Evolutionary conservation across 2,888 invertebrate species (phyloP).

Genomic region (Orthosia cruda): DNA sequence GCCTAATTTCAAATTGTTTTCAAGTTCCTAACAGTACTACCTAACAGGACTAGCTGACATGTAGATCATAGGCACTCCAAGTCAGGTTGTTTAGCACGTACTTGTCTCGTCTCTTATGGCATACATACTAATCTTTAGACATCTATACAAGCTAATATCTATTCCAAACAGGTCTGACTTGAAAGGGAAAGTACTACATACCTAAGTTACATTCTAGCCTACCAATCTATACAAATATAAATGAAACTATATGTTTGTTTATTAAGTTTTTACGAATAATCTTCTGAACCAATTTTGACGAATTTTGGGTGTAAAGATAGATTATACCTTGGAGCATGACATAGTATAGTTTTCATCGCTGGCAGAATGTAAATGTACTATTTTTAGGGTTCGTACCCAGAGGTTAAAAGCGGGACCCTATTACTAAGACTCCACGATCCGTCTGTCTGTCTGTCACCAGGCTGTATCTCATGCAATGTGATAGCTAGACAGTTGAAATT

Average conservation of each 20-base stretch:
- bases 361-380: too few relatives aligned
- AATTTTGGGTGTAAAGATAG: too few relatives aligned
- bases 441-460: too few relatives aligned
- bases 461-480: too few relatives aligned
- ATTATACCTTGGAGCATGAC: too few relatives aligned
- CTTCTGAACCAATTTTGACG: too few relatives aligned
- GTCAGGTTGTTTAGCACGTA: constrained; percentile 29
- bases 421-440: too few relatives aligned
- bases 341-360: too few relatives aligned
- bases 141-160: constrained; percentile 15
- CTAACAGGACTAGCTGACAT: constrained; percentile 3
- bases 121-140: constrained; percentile 15
- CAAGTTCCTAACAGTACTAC: constrained; percentile 1
- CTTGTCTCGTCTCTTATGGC: constrained; percentile 34
- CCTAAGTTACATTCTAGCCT: constrained; percentile 1
- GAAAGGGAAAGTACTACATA: constrained; percentile 41
- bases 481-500: too few relatives aligned
- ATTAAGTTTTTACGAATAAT: neutral
- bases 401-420: too few relatives aligned
- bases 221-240: neutral
- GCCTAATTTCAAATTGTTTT: neutral
- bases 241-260: neutral
- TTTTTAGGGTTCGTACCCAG: too few relatives aligned
- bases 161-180: constrained; percentile 43
- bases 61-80: constrained; percentile 11